Percentiles rank a stretch among this genome's conserved stretches.
Evolutionary conservation across 2,113 vertebrate genomes (phyloP).

Genomic region (Mobula birostris): DNA sequence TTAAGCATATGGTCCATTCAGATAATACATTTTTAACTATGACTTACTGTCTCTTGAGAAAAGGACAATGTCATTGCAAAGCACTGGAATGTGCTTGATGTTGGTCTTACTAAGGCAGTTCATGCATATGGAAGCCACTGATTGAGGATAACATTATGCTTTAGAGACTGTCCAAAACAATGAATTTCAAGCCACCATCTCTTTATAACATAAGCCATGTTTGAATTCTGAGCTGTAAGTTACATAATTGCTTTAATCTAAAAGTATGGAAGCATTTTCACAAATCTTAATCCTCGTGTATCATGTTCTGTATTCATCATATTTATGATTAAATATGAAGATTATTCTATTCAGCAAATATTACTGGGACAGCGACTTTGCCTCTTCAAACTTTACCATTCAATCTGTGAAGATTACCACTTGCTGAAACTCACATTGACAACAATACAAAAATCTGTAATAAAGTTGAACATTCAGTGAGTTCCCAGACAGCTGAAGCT

Average conservation of each 20-base stretch:
- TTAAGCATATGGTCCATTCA: too few relatives aligned
- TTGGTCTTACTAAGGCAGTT: too few relatives aligned
- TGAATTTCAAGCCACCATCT: too few relatives aligned
- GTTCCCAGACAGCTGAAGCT: background rate
- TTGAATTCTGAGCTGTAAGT: background rate
- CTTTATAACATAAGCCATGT: background rate
- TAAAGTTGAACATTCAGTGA: background rate
- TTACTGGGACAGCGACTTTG: background rate
- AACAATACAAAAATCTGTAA: background rate
- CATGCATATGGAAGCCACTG: too few relatives aligned
- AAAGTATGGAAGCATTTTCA: background rate
- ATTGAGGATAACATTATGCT: too few relatives aligned
- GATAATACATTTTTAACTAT: too few relatives aligned
- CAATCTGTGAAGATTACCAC: background rate
- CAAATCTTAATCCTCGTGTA: background rate
- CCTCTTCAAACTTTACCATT: background rate
- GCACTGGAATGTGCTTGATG: too few relatives aligned
- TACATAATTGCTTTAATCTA: background rate
- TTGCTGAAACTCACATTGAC: background rate
- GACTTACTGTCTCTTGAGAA: too few relatives aligned
- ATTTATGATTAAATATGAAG: background rate
- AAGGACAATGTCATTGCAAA: too few relatives aligned
- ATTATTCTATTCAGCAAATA: background rate
- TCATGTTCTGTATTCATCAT: background rate
- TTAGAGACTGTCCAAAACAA: too few relatives aligned